phyloP scores from a whole-genome alignment of 30 jellyfish, hydroid and myxozoan genomes.

The Sanderia malayensis region DNA sequence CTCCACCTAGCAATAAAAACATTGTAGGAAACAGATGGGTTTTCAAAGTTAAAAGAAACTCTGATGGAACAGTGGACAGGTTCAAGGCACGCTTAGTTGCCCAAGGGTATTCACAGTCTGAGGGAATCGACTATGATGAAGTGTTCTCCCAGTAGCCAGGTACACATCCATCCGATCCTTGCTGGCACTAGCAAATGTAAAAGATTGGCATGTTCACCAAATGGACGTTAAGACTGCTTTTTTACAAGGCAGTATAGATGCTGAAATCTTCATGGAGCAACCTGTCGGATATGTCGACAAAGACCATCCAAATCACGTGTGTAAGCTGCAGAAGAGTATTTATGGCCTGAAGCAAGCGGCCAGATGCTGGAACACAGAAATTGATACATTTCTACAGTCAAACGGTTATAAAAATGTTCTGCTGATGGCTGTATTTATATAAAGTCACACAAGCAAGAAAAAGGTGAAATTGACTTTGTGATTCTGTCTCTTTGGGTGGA shows the following conservation, averaged over 20 bases:
- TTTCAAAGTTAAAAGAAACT: constrained; percentile 11
- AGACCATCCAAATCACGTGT: too few relatives aligned
- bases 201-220: constrained; percentile 35
- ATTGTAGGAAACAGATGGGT: constrained; percentile 60
- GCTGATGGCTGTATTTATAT: constrained; percentile 54
- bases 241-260: constrained; percentile 55
- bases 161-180: constrained; percentile 51
- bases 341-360: constrained; percentile 48
- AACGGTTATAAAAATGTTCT: constrained; percentile 10
- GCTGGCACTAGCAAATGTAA: constrained; percentile 38
- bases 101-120: constrained; percentile 37
- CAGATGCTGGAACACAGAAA: constrained; percentile 48
- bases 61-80: constrained; percentile 35
- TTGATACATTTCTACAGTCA: constrained; percentile 35
- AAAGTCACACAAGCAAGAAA: background rate
- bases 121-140: constrained; percentile 57
- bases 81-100: constrained; percentile 52
- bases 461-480: too few relatives aligned
- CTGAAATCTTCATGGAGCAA: constrained; percentile 60
- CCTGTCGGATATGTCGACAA: constrained; percentile 70
- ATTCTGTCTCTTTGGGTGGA: too few relatives aligned
- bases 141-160: constrained; percentile 40
- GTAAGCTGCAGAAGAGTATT: constrained; percentile 31
- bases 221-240: constrained; percentile 53
- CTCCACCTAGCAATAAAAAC: constrained; percentile 15